Evolutionary conservation across 2,797 vertebrate species (phyloP).

Genomic region (Dipus sagitta): DNA sequence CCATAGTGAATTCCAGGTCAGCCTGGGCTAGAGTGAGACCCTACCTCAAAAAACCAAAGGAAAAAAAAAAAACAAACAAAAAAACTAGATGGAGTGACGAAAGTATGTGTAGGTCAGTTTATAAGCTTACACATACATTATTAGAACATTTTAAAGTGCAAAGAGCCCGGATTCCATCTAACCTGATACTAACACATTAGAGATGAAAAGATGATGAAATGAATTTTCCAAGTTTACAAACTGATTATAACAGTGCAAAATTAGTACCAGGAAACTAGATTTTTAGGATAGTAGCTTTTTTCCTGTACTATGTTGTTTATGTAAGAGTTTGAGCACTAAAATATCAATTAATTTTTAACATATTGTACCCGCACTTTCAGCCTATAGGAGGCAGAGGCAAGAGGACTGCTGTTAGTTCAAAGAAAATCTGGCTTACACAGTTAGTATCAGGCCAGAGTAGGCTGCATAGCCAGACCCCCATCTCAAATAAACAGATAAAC

Average conservation of each 20-base stretch:
- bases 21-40: too few relatives aligned
- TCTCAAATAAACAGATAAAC: background rate
- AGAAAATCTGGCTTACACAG: background rate
- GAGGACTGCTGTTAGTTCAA: background rate
- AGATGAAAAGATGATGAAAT: background rate
- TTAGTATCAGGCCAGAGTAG: too few relatives aligned
- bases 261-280: background rate
- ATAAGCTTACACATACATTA: conserved; percentile 4
- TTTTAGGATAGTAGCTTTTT: background rate
- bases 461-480: background rate
- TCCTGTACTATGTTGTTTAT: background rate
- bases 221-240: background rate
- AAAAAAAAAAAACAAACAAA: too few relatives aligned
- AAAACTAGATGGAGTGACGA: conserved; percentile 26
- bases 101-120: conserved; percentile 10
- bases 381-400: background rate
- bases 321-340: background rate
- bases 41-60: too few relatives aligned
- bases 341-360: background rate
- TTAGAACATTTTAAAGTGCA: conserved; percentile 4
- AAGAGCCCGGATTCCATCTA: background rate
- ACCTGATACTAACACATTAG: conserved; percentile 5
- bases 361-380: background rate
- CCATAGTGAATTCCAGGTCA: too few relatives aligned
- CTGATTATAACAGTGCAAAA: background rate